These are phyloP conservation scores for Apis cerana DNA, from an alignment of 1,140 invertebrate species.

Conservation along the genomic window DNA sequence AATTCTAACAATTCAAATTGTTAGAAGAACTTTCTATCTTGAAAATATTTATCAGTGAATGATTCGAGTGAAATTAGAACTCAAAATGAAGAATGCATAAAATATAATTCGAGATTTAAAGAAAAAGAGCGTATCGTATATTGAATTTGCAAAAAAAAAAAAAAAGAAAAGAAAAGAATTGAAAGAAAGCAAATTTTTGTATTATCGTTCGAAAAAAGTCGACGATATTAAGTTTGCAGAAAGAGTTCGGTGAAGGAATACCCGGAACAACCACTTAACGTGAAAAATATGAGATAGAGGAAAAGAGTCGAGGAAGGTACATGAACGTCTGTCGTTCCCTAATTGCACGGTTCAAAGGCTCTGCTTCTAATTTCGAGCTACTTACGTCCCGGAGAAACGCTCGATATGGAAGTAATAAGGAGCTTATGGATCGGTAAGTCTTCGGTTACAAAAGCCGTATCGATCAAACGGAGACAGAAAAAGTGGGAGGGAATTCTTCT, in stretches of 20 bases:
- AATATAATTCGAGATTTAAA: too few relatives aligned
- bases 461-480: constrained; percentile 8
- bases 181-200: too few relatives aligned
- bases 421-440: constrained; percentile 24
- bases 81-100: too few relatives aligned
- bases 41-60: too few relatives aligned
- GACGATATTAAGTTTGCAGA: constrained; percentile 1
- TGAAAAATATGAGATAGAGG: constrained; percentile 3
- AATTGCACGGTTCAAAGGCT: constrained; percentile 40
- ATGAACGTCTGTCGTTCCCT: constrained; percentile 6
- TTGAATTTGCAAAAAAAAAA: too few relatives aligned
- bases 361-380: constrained; percentile 44
- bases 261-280: neutral
- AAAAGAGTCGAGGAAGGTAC: neutral
- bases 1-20: neutral
- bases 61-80: too few relatives aligned
- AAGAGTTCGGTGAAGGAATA: neutral
- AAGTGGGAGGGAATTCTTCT: neutral
- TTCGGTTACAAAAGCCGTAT: constrained; percentile 12
- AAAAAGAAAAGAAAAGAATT: neutral
- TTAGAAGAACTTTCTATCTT: too few relatives aligned
- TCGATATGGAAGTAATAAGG: constrained; percentile 30
- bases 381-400: neutral
- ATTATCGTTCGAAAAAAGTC: neutral
- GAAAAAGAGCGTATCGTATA: too few relatives aligned